phyloP scores from a whole-genome alignment of 2,797 vertebrate genomes.

The Meriones psammophilus region DNA sequence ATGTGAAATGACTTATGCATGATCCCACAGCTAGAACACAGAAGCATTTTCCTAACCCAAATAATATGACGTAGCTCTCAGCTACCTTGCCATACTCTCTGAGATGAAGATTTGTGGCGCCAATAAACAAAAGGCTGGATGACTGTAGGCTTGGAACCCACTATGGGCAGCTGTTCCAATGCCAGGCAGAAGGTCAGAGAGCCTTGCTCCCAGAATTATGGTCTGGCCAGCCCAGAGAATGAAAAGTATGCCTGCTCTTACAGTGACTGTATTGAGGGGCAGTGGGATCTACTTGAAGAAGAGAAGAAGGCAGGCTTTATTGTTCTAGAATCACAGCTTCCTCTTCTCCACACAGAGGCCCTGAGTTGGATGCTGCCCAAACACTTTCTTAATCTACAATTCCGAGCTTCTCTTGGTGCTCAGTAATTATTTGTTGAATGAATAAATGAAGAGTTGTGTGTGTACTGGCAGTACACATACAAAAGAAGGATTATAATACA shows the following conservation, averaged over 20 bases:
- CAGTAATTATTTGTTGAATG: constrained; percentile 75
- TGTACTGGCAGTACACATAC: constrained; percentile 11
- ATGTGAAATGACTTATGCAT: not conserved
- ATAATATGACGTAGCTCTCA: not conserved
- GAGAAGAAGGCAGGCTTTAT: not conserved
- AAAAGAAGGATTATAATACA: constrained; percentile 63
- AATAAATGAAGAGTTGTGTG: constrained; percentile 72
- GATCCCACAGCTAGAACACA: not conserved
- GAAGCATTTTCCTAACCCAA: not conserved
- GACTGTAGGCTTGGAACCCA: not conserved
- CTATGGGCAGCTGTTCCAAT: not conserved
- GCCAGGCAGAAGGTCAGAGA: not conserved
- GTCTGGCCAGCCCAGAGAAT: not conserved
- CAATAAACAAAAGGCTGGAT: not conserved
- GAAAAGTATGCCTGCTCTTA: not conserved
- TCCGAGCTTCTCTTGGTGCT: constrained; percentile 42
- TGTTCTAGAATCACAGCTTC: not conserved
- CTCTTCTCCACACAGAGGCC: not conserved
- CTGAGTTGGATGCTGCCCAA: not conserved
- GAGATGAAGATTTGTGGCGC: not conserved
- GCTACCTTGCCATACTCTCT: not conserved
- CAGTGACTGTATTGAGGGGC: not conserved
- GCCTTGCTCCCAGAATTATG: not conserved
- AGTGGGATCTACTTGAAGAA: not conserved
- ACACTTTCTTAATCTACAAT: constrained; percentile 19